A percentile compares a stretch with the other conserved stretches of the same genome.
phyloP scores from a whole-genome alignment of 2,888 invertebrate species.

The Catocala nupta region DNA sequence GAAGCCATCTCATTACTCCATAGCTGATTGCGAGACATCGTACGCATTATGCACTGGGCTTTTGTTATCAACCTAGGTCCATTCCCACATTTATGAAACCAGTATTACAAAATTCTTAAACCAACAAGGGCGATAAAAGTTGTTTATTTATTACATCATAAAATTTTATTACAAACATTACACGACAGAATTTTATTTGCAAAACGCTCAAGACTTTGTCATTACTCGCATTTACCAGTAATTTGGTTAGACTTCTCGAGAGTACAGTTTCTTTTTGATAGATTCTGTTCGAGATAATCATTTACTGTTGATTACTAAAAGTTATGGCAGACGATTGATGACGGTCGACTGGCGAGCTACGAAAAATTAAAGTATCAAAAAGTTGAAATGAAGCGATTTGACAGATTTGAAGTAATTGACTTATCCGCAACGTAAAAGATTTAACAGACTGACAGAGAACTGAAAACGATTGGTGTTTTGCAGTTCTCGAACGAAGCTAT shows the following conservation, averaged over 20 bases:
- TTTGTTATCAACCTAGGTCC: constrained; percentile 62
- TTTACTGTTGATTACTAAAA: too few relatives aligned
- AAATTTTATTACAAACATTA: constrained; percentile 44
- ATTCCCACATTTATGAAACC: constrained; percentile 58
- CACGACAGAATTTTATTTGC: constrained; percentile 28
- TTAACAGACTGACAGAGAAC: too few relatives aligned
- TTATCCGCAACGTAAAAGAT: too few relatives aligned
- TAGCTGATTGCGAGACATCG: constrained; percentile 69
- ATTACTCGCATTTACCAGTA: constrained; percentile 17
- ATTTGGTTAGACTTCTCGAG: constrained; percentile 14
- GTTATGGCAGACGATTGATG: too few relatives aligned
- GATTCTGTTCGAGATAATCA: constrained; percentile 3
- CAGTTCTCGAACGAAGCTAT: too few relatives aligned
- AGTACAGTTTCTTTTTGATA: constrained; percentile 14
- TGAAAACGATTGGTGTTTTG: too few relatives aligned
- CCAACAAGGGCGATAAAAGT: constrained; percentile 34
- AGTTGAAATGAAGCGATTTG: too few relatives aligned
- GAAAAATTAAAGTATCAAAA: too few relatives aligned
- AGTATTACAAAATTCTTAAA: constrained; percentile 43
- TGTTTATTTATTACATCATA: constrained; percentile 40
- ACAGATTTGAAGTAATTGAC: too few relatives aligned
- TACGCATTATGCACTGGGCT: constrained; percentile 64
- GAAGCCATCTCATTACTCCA: constrained; percentile 73
- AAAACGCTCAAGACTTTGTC: constrained; percentile 20
- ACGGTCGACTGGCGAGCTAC: too few relatives aligned